Conservation (phyloP, 1,140 invertebrate genomes). For the Solen grandis region DNA sequence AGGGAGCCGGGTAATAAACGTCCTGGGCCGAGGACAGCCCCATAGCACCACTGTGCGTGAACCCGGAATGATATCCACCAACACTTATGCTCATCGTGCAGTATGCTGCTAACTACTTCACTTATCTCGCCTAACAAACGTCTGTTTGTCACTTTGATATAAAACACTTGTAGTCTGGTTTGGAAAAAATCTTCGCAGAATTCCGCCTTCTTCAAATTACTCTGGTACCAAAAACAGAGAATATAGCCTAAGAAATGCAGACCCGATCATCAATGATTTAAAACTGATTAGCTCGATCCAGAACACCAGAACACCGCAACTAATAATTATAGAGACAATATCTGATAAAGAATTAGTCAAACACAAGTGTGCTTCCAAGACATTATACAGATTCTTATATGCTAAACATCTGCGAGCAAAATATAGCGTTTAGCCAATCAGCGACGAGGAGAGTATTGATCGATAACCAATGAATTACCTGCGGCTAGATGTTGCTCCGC, state of each 20-base stretch:
- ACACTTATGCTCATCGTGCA: constrained; percentile 55
- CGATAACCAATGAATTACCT: neutral
- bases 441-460: neutral
- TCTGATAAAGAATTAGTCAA: constrained; percentile 49
- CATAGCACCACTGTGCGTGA: constrained; percentile 32
- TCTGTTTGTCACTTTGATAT: constrained; percentile 57
- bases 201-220: constrained; percentile 21
- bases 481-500: too few species aligned
- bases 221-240: constrained; percentile 36
- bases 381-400: constrained; percentile 57
- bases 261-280: constrained; percentile 51
- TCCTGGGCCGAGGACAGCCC: constrained; percentile 31
- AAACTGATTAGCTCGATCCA: constrained; percentile 45
- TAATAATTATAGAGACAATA: constrained; percentile 53
- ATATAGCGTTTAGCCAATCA: neutral
- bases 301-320: constrained; percentile 46
- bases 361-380: constrained; percentile 35
- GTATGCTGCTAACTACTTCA: neutral
- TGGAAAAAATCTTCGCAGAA: constrained; percentile 24
- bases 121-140: constrained; percentile 39
- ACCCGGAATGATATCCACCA: constrained; percentile 43
- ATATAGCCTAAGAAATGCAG: constrained; percentile 30
- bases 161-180: constrained; percentile 34
- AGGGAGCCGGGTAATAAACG: constrained; percentile 3
- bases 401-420: constrained; percentile 30